Conservation (phyloP, 2,113 vertebrate species). For the Capra hircus region DNA sequence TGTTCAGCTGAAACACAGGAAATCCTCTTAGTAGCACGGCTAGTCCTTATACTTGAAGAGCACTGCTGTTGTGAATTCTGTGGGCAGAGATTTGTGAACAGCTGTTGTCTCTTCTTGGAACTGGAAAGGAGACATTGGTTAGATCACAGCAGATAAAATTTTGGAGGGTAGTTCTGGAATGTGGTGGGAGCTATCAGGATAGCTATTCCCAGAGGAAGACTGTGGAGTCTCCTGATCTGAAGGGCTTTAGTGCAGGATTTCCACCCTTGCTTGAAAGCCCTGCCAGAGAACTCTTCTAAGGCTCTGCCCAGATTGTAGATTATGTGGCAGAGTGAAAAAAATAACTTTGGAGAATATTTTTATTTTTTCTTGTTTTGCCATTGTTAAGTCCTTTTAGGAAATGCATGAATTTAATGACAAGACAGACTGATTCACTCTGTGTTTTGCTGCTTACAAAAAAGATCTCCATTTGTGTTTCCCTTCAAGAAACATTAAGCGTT, state of each 20-base stretch:
- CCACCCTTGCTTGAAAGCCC: neutral
- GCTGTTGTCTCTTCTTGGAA: neutral
- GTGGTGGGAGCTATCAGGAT: neutral
- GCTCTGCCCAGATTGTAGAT: neutral
- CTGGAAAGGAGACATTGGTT: neutral
- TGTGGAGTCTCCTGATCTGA: neutral
- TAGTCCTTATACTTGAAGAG: neutral
- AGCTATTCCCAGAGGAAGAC: neutral
- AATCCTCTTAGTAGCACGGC: neutral
- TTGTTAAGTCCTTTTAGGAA: conserved; percentile 30
- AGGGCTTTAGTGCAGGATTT: conserved; percentile 8
- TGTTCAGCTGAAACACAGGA: neutral
- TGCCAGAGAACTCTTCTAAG: neutral
- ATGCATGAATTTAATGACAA: neutral
- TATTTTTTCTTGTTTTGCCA: conserved; percentile 38
- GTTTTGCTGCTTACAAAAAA: conserved; percentile 21
- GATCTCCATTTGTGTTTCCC: neutral
- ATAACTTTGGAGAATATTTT: conserved; percentile 42
- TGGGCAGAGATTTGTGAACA: neutral
- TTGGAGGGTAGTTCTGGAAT: neutral
- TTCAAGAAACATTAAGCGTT: conserved; percentile 24
- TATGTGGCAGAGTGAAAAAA: conserved; percentile 5
- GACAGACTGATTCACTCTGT: conserved; percentile 6
- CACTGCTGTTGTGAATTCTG: neutral
- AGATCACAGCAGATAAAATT: neutral